Base-by-base conservation (phyloP, 2,797 vertebrate genomes). In the Triplophysa bombifrons region DNA sequence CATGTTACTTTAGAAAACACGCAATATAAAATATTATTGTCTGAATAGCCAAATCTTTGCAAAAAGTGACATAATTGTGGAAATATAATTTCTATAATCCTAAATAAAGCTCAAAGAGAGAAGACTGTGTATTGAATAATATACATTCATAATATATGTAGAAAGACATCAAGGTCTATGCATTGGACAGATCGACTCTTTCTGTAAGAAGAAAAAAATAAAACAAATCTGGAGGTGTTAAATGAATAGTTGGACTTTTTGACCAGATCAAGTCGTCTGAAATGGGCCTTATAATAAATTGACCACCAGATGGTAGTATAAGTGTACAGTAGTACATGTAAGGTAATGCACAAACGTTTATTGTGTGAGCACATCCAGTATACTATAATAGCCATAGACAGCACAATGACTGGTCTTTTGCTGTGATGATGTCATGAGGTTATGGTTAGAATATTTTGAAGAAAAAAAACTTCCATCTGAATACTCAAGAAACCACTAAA, bases 221-320 rank as follows among this genome's bases (percentile, higher is more conserved):
- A 38, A 41, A 41, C 1, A 4, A 48, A 46, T 12, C 44, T 46
- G 44, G 11, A 48, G 14, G 13, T 48, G 12, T 48, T 48, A 1
- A 7, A 38, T 38, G 34, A 38, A 6, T 38, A 11, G 16, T 19
- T 51, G 16, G 6, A 41, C 41, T 41, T 2, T 19, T 51, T 51
- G 14, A 51, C 50, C 14, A 51, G 50, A 19, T 19, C 50, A 19
- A 14, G 22, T 60, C 4, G 4, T 61, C 27, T 34, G 61, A 27
- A 16, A 60, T 51, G 41, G 10, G 41, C 41, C 8, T 51, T 51
- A 17, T 19, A 51, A 19, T 5, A 51, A 16, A 19, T 17, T 19
- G 50, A 51, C 84, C 86, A 85, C 83, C 55, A 87, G 84, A 73
- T 87, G 86, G 81, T 80, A 84, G 76, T 60, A 56, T 72, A 73